A percentile compares a stretch with the other conserved stretches of the same genome.
Evolutionary conservation across 2,888 invertebrate species (phyloP).

Genomic region (Tetranychus truncatus): DNA sequence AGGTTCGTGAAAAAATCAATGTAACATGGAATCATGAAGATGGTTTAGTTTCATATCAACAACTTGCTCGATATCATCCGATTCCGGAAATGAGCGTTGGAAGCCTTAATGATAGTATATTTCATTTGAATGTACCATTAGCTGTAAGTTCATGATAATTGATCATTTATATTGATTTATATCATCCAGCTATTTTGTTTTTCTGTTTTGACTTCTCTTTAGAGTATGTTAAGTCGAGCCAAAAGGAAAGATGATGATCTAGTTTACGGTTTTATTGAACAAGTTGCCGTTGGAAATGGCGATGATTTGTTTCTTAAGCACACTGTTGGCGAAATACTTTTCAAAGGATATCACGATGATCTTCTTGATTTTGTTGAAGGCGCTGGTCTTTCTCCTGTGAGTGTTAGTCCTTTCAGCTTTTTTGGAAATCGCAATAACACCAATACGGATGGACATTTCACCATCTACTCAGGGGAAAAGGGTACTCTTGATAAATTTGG

Average conservation of each 20-base stretch:
- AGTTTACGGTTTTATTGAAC: neutral
- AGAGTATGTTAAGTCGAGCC: neutral
- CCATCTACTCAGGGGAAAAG: conserved; percentile 51
- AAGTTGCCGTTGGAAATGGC: conserved; percentile 1
- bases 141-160: conserved; percentile 21
- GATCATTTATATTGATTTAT: neutral
- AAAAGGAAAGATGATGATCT: neutral
- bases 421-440: conserved; percentile 51
- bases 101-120: conserved; percentile 24
- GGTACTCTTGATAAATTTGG: conserved; percentile 47
- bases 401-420: conserved; percentile 63
- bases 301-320: conserved; percentile 22
- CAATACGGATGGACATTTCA: conserved; percentile 45
- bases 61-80: conserved; percentile 23
- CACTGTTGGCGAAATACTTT: conserved; percentile 23
- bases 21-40: conserved; percentile 23
- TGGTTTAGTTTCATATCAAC: conserved; percentile 24
- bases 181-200: neutral
- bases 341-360: conserved; percentile 26
- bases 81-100: conserved; percentile 24
- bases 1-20: conserved; percentile 25
- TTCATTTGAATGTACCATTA: conserved; percentile 27
- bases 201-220: neutral
- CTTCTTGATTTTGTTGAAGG: conserved; percentile 21
- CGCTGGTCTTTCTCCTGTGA: conserved; percentile 32